phyloP scores from a whole-genome alignment of 2,888 invertebrate species.

The Drosophila longiperda region DNA sequence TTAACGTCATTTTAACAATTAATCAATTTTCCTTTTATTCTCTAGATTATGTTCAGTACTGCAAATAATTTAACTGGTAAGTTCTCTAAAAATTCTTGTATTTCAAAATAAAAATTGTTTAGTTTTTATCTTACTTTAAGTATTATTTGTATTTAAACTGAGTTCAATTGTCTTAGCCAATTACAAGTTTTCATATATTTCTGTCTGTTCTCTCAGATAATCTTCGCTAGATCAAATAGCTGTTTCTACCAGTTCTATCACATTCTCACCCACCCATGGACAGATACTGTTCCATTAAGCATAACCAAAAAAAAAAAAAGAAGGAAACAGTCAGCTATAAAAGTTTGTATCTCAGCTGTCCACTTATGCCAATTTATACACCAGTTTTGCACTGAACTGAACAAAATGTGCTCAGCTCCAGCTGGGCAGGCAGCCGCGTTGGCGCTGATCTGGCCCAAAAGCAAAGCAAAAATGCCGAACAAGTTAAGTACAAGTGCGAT shows the following conservation, averaged over 20 bases:
- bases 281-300: constrained; percentile 29
- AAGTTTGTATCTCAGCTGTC: constrained; percentile 52
- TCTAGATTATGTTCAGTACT: background rate
- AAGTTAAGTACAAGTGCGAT: constrained; percentile 56
- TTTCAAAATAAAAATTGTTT: no score
- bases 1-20: background rate
- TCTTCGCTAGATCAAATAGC: background rate
- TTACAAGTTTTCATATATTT: no score
- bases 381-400: constrained; percentile 40
- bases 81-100: background rate
- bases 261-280: constrained; percentile 22
- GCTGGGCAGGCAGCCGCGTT: constrained; percentile 49
- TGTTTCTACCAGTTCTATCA: constrained; percentile 4
- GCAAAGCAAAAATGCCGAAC: constrained; percentile 29
- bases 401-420: constrained; percentile 46
- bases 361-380: constrained; percentile 72
- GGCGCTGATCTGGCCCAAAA: constrained; percentile 34
- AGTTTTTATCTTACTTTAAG: no score
- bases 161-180: background rate
- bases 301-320: constrained; percentile 25
- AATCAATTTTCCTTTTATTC: background rate
- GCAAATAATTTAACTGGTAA: background rate
- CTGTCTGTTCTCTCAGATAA: background rate
- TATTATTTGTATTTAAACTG: background rate
- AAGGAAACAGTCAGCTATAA: constrained; percentile 6